Base-by-base conservation (phyloP, 1,140 invertebrate genomes). In the Patella vulgata region DNA sequence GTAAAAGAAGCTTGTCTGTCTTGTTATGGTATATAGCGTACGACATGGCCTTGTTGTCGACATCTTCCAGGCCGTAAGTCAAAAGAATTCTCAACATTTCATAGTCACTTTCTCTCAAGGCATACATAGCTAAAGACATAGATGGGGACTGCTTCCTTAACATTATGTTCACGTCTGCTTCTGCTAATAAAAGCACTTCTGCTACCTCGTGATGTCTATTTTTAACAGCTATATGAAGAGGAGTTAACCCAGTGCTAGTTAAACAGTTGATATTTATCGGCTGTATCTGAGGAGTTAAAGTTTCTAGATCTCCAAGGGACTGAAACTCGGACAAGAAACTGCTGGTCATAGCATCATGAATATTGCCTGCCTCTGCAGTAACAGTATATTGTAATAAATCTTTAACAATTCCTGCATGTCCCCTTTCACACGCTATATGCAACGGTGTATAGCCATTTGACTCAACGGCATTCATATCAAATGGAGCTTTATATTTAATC, bases 1-100 rank as follows among this genome's bases (percentile, higher is more conserved):
- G 87, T 74, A 91, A 90, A 17, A 36, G 5, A 5, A 36, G 6
- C 5, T 36, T 5, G 33, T 36, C 33, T 8, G 14, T 14, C 14
- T 36, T 5, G 14, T 36, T 36, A 8, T 14, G 33, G 82, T 9
- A 89, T 36, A 73, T 88, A 4, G 90, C 91, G 53, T 92, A 89
- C 51, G 88, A 81, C 36, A 97, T 84, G 12, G 95, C 95, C 66
- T 90, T 88, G 58, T 92, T 92, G 42, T 94, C 91, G 50, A 93
- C 90, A 85, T 98, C 97, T 14, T 90, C 86, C 2, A 95, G 95
- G n/a, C 93, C 93, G 75, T 91, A 86, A 68, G 90, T 89, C 9
- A 98, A 81, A n/a, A 98, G 80, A 33, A 95, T 80, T 68, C 93
- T 90, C 11, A 90, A 85, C 62, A 84, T 71, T 12, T 76, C 59